These are phyloP conservation scores for Onchidella celtica DNA, from an alignment of 2,888 invertebrate species.

Conservation along the genomic window DNA sequence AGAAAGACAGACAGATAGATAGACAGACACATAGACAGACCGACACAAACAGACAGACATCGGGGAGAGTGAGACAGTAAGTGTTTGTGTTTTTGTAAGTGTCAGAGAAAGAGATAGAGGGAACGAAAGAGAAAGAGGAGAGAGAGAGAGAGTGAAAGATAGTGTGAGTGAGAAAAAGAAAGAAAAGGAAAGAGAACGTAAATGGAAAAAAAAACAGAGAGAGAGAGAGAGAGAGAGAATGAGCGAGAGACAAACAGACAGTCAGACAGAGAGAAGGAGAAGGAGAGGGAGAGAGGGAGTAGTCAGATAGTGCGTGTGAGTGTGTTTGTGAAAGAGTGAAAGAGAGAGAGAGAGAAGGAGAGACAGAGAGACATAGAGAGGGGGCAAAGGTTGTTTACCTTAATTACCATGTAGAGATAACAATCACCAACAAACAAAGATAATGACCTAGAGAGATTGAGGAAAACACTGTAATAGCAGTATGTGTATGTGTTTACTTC, in stretches of 20 bases:
- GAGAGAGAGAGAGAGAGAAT: background rate
- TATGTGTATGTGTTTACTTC: too few species aligned
- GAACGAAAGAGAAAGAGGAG: background rate
- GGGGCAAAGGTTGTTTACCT: too few species aligned
- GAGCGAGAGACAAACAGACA: constrained; percentile 4
- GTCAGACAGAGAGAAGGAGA: constrained; percentile 1
- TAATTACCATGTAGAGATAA: too few species aligned
- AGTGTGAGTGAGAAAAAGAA: background rate
- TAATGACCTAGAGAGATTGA: too few species aligned
- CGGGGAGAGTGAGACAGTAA: too few species aligned
- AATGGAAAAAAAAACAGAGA: background rate
- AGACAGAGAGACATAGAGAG: constrained; percentile 31
- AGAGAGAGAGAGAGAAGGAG: constrained; percentile 25
- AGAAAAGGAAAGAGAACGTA: background rate
- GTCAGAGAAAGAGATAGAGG: background rate
- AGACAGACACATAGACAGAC: too few species aligned
- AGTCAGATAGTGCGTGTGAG: background rate
- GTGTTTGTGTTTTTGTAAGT: too few species aligned
- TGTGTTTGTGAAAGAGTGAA: too few species aligned
- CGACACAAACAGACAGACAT: too few species aligned
- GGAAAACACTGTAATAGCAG: too few species aligned
- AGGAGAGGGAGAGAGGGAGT: background rate
- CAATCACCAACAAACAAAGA: too few species aligned
- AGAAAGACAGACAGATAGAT: too few species aligned
- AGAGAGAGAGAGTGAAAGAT: background rate